A percentile compares a stretch with the other conserved stretches of the same genome.
Evolutionary conservation across 2,797 vertebrate genomes (phyloP).

Genomic region (Telmatherina bonti): DNA sequence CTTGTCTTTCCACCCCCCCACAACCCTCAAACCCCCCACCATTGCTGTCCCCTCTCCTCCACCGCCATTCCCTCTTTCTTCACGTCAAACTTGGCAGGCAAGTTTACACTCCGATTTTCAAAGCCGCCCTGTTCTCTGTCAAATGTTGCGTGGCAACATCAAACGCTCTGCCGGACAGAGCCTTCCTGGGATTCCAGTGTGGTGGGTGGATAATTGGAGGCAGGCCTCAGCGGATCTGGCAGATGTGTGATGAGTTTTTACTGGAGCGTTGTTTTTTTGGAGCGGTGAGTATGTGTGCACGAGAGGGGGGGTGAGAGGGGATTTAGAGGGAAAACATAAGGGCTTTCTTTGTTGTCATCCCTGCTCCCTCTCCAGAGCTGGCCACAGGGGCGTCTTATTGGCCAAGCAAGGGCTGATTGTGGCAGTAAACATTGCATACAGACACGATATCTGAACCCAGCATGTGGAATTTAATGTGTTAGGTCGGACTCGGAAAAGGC

Average conservation of each 20-base stretch:
- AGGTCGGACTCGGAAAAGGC: conserved; percentile 77
- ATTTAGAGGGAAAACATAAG: conserved; percentile 77
- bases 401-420: conserved; percentile 68
- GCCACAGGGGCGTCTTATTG: conserved; percentile 73
- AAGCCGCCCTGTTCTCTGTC: conserved; percentile 83
- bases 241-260: conserved; percentile 83
- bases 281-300: conserved; percentile 46
- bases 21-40: conserved; percentile 5
- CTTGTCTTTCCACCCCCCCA: conserved; percentile 49
- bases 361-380: conserved; percentile 65
- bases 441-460: conserved; percentile 79
- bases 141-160: conserved; percentile 85
- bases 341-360: conserved; percentile 80
- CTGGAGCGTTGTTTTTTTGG: conserved; percentile 62
- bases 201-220: conserved; percentile 84
- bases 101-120: conserved; percentile 81
- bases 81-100: conserved; percentile 80
- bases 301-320: conserved; percentile 46
- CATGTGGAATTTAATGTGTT: conserved; percentile 83
- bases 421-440: conserved; percentile 79
- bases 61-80: conserved; percentile 67
- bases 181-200: conserved; percentile 81
- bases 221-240: conserved; percentile 81
- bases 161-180: conserved; percentile 81
- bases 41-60: conserved; percentile 26